Evolutionary conservation across 1,140 invertebrate species (phyloP).

Genomic region (Cydia fagiglandana): DNA sequence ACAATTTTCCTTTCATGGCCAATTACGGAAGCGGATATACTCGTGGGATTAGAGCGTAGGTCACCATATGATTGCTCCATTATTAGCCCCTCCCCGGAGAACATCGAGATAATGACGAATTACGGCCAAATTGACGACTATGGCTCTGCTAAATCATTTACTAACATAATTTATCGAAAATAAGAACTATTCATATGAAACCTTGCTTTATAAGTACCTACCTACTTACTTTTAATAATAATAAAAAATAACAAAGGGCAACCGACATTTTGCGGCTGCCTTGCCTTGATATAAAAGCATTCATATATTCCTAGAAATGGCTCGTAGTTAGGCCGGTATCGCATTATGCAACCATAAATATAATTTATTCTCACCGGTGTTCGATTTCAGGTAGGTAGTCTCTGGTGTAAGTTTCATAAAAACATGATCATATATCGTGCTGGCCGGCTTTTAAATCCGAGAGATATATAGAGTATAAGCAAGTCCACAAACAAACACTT

Average conservation of each 20-base stretch:
- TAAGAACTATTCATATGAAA: not conserved
- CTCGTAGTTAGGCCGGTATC: not conserved
- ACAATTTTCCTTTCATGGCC: constrained; percentile 38
- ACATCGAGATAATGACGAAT: constrained; percentile 7
- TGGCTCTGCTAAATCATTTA: not conserved
- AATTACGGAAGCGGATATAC: constrained; percentile 26
- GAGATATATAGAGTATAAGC: not conserved
- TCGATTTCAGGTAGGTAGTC: not conserved
- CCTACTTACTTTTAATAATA: not conserved
- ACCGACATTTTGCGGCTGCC: not conserved
- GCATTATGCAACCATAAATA: constrained; percentile 10
- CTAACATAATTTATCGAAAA: not conserved
- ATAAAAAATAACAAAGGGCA: no score
- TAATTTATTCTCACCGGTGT: constrained; percentile 6
- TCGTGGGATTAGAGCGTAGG: constrained; percentile 20
- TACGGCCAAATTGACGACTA: not conserved
- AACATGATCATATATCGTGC: not conserved
- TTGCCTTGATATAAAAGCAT: constrained; percentile 10
- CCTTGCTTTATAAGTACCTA: not conserved
- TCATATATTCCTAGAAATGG: not conserved
- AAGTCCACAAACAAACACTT: not conserved
- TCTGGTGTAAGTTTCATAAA: constrained; percentile 1
- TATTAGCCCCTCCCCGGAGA: not conserved
- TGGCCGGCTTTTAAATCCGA: not conserved
- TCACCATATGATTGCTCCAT: constrained; percentile 8